A percentile compares a stretch with the other conserved stretches of the same genome.
Evolutionary conservation across 2,888 invertebrate genomes (phyloP).

Genomic region (Subacronicta megacephala): DNA sequence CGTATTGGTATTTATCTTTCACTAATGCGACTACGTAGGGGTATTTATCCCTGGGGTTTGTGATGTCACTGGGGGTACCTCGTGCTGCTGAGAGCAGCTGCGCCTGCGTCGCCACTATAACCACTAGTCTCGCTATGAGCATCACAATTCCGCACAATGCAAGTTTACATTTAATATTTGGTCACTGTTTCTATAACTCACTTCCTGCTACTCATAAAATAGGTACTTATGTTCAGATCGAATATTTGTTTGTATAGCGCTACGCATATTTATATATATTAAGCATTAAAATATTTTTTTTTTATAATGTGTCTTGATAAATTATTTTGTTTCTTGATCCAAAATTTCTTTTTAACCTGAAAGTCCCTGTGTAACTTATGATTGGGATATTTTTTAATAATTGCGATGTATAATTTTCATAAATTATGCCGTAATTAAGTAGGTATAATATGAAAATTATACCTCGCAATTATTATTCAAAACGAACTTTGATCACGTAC

Average conservation of each 20-base stretch:
- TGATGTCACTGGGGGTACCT: too few relatives aligned
- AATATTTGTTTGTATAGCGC: not conserved
- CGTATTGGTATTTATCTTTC: not conserved
- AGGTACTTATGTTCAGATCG: not conserved
- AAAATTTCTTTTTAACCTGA: too few relatives aligned
- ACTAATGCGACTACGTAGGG: constrained; percentile 16
- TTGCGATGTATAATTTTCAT: too few relatives aligned
- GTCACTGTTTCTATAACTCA: not conserved
- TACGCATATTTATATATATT: not conserved
- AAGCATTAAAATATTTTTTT: too few relatives aligned
- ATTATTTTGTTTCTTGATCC: too few relatives aligned
- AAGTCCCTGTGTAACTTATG: too few relatives aligned
- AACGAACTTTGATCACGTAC: too few relatives aligned
- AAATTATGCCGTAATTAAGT: too few relatives aligned
- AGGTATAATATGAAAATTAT: too few relatives aligned
- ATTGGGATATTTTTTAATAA: too few relatives aligned
- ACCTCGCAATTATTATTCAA: too few relatives aligned
- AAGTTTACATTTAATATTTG: not conserved
- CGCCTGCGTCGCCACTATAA: not conserved
- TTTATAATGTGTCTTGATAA: too few relatives aligned
- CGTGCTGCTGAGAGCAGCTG: not conserved
- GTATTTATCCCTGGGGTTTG: not conserved
- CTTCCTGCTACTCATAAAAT: not conserved
- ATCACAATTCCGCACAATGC: constrained; percentile 3
- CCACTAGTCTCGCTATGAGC: constrained; percentile 2